Evolutionary conservation across 2,888 invertebrate genomes (phyloP), one percentile per base, ranked within the genome.

Genomic region (Elmis aenea): DNA sequence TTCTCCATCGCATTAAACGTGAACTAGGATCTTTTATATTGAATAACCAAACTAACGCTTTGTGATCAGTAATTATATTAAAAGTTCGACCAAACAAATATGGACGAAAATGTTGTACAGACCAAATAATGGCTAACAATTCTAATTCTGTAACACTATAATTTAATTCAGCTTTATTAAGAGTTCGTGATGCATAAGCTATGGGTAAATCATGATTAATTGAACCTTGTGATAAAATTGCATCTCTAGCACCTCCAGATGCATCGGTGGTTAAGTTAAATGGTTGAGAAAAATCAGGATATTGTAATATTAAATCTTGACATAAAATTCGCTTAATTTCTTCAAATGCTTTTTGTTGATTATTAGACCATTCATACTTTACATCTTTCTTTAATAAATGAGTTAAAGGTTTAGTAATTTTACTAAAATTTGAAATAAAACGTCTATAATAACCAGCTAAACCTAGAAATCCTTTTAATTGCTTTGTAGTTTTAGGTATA

Each of bases 391-490:
- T 37, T 8, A 43, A 14, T 10, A 45, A 20, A 11, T 22, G 22
- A 10, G 43, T 30, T 5, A 39, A 18, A 11, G 33, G 33, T 22
- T 45, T 25, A 9, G 25, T 35, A 6, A 49, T 42, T 35, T 40
- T 36, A 8, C 48, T 35, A 24, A 54, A 59, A 5, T 54, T 27
- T 26, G 38, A 21, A 6, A 65, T 58, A 27, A 62, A 64, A 23
- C 53, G 41, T 5, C 20, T 13, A 6, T 53, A 53, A 16, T 48
- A 57, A 0, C 48, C 44, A 1, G 42, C 26, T 14, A 52, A n/a
- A n/a, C n/a, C n/a, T n/a, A n/a, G n/a, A n/a, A n/a, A n/a, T n/a
- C n/a, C n/a, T n/a, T n/a, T n/a, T n/a, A n/a, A n/a, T n/a, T n/a
- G n/a, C n/a, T n/a, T n/a, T n/a, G n/a, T n/a, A n/a, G n/a, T n/a